Conservation (phyloP, 2,888 invertebrate genomes). For the Dysmachus trigonus region DNA sequence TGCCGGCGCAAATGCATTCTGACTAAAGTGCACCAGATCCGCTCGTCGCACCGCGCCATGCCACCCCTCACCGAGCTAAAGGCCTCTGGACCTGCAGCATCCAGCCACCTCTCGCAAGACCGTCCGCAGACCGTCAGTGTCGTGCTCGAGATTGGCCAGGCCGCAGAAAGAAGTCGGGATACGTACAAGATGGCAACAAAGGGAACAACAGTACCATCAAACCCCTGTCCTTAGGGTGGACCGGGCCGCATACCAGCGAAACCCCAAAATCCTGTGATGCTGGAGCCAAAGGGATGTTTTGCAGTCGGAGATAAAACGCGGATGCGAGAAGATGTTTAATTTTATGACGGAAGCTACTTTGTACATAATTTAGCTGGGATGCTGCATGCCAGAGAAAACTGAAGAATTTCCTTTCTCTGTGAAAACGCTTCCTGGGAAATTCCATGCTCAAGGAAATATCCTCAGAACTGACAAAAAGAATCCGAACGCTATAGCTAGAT, state of each 20-base stretch:
- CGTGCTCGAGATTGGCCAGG: neutral
- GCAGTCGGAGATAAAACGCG: conserved; percentile 37
- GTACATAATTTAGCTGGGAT: conserved; percentile 39
- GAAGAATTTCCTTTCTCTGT: conserved; percentile 30
- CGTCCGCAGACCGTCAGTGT: neutral
- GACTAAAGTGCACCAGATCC: conserved; percentile 6
- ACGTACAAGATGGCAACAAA: conserved; percentile 33
- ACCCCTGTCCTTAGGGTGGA: neutral
- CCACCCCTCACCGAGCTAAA: neutral
- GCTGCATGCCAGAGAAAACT: conserved; percentile 30
- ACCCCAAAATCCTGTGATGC: conserved; percentile 6
- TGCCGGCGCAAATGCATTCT: conserved; percentile 13
- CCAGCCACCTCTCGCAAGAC: neutral
- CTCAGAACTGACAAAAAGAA: neutral
- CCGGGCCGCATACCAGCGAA: neutral
- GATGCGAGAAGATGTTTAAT: conserved; percentile 42
- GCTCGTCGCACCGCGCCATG: neutral
- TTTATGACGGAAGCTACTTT: conserved; percentile 45
- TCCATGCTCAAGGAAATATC: conserved; percentile 21
- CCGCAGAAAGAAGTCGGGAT: conserved; percentile 1
- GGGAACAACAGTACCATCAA: conserved; percentile 26
- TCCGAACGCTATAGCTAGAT: neutral
- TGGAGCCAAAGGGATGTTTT: conserved; percentile 17
- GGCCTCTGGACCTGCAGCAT: neutral
- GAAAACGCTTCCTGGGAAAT: conserved; percentile 18